Base-by-base conservation (phyloP, 2,888 invertebrate genomes). In the Cerceris ruficornis region DNA sequence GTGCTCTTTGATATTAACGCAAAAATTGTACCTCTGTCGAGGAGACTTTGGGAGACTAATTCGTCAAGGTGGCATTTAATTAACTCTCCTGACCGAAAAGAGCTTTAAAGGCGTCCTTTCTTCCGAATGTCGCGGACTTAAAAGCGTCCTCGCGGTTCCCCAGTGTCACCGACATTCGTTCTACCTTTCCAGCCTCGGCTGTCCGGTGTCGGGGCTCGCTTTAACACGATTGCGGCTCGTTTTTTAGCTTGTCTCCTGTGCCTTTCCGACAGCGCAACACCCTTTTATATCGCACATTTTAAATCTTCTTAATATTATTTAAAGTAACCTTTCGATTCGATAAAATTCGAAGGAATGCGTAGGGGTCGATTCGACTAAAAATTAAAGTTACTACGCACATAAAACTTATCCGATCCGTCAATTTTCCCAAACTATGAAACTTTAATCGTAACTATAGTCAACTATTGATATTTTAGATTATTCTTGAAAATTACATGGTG, bases 51-150 rank as follows among this genome's bases (percentile, higher is more conserved):
- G 65, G 59, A 43, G 79, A 65, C 78, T 79, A 74, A 78, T 78
- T 68, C 72, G 83, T 83, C 83, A 68, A 57, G 69, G 39, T 66
- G 59, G 54, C 28, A 28, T 64, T 75, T 80, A 77, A 83, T 83
- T 71, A 81, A 74, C 54, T 67, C 71, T 81, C 81, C 81, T 75
- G 69, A 77, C 83, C 81, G 74, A 82, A 81, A 83, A 77, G 77
- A 62, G 73, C 58, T 43, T 14, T 69, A 17, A 46, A 17, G 28
- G 57, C 55, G 69, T 84, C 73, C 78, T 81, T 81, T 84, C 74
- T 74, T 72, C 72, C 75, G 54, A 52, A 55, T 60, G 65, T 74
- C 69, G 57, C 79, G 46, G 60, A 65, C 61, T 69, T 55, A 59
- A 59, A 60, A 60, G 65, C 66, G 64, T 28, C 28, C 68, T 55